Base-by-base conservation (phyloP, 2,888 invertebrate genomes). In the Spisula solida region DNA sequence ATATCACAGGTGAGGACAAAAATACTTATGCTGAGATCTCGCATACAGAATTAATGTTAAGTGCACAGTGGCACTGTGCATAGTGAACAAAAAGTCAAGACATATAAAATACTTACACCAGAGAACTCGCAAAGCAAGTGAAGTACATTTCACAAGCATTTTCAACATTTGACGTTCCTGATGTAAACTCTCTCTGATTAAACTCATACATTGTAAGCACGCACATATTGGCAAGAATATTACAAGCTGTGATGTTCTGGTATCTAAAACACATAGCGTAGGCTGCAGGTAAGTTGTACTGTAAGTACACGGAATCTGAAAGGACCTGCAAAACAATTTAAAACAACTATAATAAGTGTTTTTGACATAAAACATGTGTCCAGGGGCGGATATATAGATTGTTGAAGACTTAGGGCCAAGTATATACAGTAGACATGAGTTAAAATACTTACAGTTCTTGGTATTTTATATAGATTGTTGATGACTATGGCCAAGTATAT, bases 171-270 rank as follows among this genome's bases (percentile, higher is more conserved):
- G n/a, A 18, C 0, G 79, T 48, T 31, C 56, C 79, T 6, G 41
- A 20, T 1, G 8, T 0, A 18, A 82, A 82, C 10, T 75, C 51
- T n/a, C 48, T 75, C 66, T 48, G 51, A 25, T 66, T 82, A 14
- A 87, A 92, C 48, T 92, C 89, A 88, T 94, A 96, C 87, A 94
- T 34, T 0, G 93, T 93, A 25, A 95, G 89, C 0, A 93, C 94
- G 91, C 95, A 96, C 92, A 95, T 87, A 89, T 95, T 96, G 81
- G 93, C 94, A 88, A 98, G 96, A 89, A 97, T 97, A 96, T 98
- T 97, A 94, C 98, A 98, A 16, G 98, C 97, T 25, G 97, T 97
- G 85, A 94, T 94, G 94, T 97, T 97, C 75, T 96, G 48, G 78
- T 91, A 89, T 29, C 34, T 0, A 16, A 90, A 87, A 92, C 96